phyloP scores from a whole-genome alignment of 1,140 invertebrate genomes.

The Epicauta chinensis region DNA sequence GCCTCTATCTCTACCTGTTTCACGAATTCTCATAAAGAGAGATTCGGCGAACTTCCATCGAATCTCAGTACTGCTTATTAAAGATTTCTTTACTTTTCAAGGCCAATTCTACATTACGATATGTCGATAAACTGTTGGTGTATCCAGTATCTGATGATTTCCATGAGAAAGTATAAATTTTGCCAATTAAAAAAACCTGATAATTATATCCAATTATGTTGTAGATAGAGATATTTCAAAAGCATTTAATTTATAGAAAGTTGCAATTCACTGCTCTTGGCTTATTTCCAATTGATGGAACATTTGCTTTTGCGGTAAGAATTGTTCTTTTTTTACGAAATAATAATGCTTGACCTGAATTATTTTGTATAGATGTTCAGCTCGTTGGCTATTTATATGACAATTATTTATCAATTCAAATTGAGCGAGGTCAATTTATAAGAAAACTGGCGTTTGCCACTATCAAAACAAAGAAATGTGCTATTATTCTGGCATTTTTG shows the following conservation, averaged over 20 bases:
- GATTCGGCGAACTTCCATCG: too few species aligned
- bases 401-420: constrained; percentile 9
- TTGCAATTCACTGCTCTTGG: not conserved
- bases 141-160: not conserved
- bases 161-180: constrained; percentile 5
- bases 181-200: not conserved
- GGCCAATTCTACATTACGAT: not conserved
- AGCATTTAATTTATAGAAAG: constrained; percentile 3
- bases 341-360: not conserved
- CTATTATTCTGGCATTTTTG: not conserved
- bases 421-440: not conserved
- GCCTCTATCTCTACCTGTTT: too few species aligned
- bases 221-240: constrained; percentile 3
- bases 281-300: constrained; percentile 3
- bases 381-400: constrained; percentile 4
- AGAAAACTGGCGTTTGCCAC: not conserved
- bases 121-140: not conserved
- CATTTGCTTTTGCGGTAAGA: constrained; percentile 7
- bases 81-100: not conserved
- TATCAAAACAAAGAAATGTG: too few species aligned
- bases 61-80: too few species aligned
- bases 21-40: too few species aligned
- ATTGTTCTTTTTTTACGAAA: too few species aligned
- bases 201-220: not conserved
- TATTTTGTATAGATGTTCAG: constrained; percentile 4